Conservation (phyloP, 2,113 vertebrate species). For the Neodon shergylaensis region DNA sequence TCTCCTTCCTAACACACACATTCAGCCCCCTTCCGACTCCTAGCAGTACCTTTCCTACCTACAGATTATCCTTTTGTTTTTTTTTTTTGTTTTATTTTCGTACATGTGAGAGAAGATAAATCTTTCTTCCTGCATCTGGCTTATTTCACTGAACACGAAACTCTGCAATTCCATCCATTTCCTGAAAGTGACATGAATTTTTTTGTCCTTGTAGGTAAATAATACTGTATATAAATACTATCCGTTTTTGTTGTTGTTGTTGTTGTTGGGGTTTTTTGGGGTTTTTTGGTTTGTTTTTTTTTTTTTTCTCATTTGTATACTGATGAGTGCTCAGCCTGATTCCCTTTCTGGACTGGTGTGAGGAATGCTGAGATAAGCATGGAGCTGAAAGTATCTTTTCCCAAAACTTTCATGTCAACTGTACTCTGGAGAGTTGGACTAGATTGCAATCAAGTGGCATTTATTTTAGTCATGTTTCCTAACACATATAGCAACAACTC, state of each 20-base stretch:
- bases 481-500: neutral
- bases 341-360: neutral
- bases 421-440: neutral
- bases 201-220: neutral
- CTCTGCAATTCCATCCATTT: neutral
- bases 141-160: neutral
- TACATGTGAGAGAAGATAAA: neutral
- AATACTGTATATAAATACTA: neutral
- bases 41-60: neutral
- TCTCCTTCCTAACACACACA: neutral
- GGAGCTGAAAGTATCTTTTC: neutral
- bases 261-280: too few species aligned
- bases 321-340: neutral
- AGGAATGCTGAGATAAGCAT: neutral
- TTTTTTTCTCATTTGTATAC: neutral
- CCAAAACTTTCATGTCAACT: neutral
- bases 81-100: neutral
- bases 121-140: neutral
- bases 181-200: neutral
- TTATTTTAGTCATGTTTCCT: neutral
- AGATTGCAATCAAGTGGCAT: neutral
- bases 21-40: neutral
- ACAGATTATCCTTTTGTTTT: neutral
- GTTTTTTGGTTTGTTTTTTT: neutral
- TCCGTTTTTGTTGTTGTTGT: neutral